Base-by-base conservation (phyloP, 2,888 invertebrate species). In the Eulithis testata region DNA sequence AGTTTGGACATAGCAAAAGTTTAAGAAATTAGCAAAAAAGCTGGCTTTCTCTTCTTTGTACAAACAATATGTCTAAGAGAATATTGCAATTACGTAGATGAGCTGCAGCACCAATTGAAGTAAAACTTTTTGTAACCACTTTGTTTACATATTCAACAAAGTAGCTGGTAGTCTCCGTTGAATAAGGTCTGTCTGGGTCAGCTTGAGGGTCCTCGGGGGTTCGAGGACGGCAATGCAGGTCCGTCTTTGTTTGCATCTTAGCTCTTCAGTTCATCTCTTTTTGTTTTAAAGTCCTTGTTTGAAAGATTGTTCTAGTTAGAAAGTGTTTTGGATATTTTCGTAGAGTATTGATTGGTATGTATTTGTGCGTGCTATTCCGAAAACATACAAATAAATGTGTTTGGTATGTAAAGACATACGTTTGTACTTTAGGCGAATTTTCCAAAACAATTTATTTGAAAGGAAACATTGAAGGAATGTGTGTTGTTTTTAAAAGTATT, bases 11-110 rank as follows among this genome's bases (percentile, higher is more conserved):
- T 40, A 40, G 40, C 40, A 3, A 8, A 40, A 40, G 6, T 2
- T 47, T 31, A 50, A 51, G 56, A n/a, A n/a, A 14, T 40, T 65
- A 36, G 27, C 43, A 50, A 65, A 45, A 43, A 12, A 31, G 58
- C 63, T 51, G 31, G 31, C 4, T 31, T 31, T 31, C 44, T 37
- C 40, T 11, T 52, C 14, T 50, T 54, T 43, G 55, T 53, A 47
- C 49, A 60, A 63, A 60, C 68, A 14, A 31, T 11, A 63, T 58
- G 54, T 67, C 66, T 68, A 57, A 53, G 65, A 65, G 31, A 68
- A 65, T 52, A 50, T 62, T 59, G 65, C 67, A 71, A 73, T 71
- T 73, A 73, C 71, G 71, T 66, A 71, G 56, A 71, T 71, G 71
- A 67, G 67, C 63, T 68, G 66, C 64, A 64, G 60, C 55, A 65